Evolutionary conservation across 2,888 invertebrate species (phyloP).

Genomic region (Erebia epiphron): DNA sequence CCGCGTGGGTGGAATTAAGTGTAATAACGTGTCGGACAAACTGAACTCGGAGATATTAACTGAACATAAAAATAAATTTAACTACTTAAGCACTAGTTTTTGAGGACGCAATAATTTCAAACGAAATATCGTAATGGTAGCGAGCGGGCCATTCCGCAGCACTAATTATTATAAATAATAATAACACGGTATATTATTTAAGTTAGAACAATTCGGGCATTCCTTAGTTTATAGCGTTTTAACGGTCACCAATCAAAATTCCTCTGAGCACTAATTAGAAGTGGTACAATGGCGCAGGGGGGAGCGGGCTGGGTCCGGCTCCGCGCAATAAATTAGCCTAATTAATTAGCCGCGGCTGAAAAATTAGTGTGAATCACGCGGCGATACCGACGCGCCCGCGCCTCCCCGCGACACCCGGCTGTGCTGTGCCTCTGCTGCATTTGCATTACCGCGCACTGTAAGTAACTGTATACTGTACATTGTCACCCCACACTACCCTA

Average conservation of each 20-base stretch:
- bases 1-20: no score
- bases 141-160: slow-evolving; percentile 28
- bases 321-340: slow-evolving; percentile 40
- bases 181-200: slow-evolving; percentile 26
- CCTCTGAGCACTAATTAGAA: slow-evolving; percentile 39
- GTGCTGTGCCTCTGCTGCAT: not conserved
- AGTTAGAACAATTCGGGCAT: slow-evolving; percentile 33
- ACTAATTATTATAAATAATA: slow-evolving; percentile 31
- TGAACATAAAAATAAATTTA: not conserved
- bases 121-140: slow-evolving; percentile 8
- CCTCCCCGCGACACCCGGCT: not conserved
- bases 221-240: slow-evolving; percentile 29
- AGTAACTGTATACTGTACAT: not conserved
- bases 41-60: not conserved
- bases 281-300: slow-evolving; percentile 24
- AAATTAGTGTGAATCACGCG: slow-evolving; percentile 39
- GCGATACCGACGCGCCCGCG: not conserved
- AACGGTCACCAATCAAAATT: slow-evolving; percentile 41
- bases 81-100: not conserved
- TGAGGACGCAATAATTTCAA: not conserved
- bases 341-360: slow-evolving; percentile 40
- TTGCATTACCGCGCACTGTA: not conserved
- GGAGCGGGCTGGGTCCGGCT: slow-evolving; percentile 30
- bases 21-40: not conserved
- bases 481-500: not conserved